A percentile compares a stretch with the other conserved stretches of the same genome.
These are phyloP conservation scores for Moxostoma hubbsi DNA, from an alignment of 2,797 vertebrate genomes.

Conservation along the genomic window DNA sequence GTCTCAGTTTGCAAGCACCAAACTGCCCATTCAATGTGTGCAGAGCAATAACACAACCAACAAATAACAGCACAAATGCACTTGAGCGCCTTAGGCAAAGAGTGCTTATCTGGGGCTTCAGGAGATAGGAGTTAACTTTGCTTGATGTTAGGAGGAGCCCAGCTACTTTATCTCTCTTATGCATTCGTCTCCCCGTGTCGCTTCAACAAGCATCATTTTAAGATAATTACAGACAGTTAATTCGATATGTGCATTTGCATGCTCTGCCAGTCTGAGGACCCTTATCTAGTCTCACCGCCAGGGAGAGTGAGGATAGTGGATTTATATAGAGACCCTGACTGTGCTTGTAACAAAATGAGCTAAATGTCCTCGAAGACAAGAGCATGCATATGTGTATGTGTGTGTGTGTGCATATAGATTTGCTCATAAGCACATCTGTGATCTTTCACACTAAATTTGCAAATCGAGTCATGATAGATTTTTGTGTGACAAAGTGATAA, in stretches of 20 bases:
- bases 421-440: not conserved
- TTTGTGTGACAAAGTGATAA: too few species aligned
- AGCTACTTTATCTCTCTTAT: constrained; percentile 53
- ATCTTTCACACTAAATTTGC: not conserved
- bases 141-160: constrained; percentile 40
- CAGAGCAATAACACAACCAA: constrained; percentile 42
- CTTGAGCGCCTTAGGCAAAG: constrained; percentile 37
- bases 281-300: constrained; percentile 44
- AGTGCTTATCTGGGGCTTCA: constrained; percentile 40
- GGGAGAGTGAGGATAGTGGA: constrained; percentile 33
- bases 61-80: constrained; percentile 39
- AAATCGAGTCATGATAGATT: not conserved
- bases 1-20: constrained; percentile 11
- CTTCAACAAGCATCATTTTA: constrained; percentile 54
- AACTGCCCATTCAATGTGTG: constrained; percentile 43
- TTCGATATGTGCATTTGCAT: constrained; percentile 55
- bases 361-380: constrained; percentile 5
- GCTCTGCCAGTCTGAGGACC: constrained; percentile 45
- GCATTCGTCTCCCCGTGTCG: constrained; percentile 52
- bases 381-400: constrained; percentile 5
- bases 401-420: not conserved
- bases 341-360: constrained; percentile 42
- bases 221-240: constrained; percentile 62
- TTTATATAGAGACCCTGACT: constrained; percentile 37
- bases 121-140: constrained; percentile 36